A percentile compares a stretch with the other conserved stretches of the same genome.
Evolutionary conservation across 2,888 invertebrate species (phyloP).

Genomic region (Parnassius apollo): DNA sequence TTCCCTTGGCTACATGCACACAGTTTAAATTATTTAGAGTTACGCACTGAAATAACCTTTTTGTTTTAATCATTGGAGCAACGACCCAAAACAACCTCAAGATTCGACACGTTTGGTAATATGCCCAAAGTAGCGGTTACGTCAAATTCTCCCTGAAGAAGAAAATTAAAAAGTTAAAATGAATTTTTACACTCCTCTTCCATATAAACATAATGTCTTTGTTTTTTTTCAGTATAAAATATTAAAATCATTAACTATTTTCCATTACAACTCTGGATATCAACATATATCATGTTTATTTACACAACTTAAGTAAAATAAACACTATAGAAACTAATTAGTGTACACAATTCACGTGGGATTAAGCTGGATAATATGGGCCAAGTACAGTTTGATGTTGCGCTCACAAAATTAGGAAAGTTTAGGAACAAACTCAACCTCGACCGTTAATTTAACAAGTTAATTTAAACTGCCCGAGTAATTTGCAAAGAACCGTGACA

Average conservation of each 20-base stretch:
- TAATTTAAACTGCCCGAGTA: slow-evolving; percentile 78
- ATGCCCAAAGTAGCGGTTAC: no score
- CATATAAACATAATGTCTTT: no score
- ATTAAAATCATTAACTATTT: slow-evolving; percentile 20
- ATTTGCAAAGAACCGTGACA: slow-evolving; percentile 73
- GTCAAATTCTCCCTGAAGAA: no score
- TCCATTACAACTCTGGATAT: slow-evolving; percentile 39
- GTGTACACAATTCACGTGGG: slow-evolving; percentile 78
- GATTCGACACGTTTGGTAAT: no score
- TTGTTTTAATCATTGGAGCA: no score
- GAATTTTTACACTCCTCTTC: no score
- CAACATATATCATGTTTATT: slow-evolving; percentile 69
- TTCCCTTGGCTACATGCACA: no score
- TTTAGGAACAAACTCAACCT: slow-evolving; percentile 75
- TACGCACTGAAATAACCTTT: no score
- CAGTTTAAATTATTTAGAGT: no score
- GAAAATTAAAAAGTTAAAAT: no score
- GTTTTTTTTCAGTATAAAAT: not conserved
- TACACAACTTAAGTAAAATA: slow-evolving; percentile 72
- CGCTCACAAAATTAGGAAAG: slow-evolving; percentile 78
- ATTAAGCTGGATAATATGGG: slow-evolving; percentile 73
- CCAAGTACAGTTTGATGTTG: slow-evolving; percentile 78
- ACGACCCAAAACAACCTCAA: no score
- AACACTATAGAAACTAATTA: slow-evolving; percentile 76
- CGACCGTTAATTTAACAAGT: slow-evolving; percentile 62